A percentile compares a stretch with the other conserved stretches of the same genome.
Evolutionary conservation across 2,113 vertebrate genomes (phyloP).

Genomic region (Crotalus tigris): DNA sequence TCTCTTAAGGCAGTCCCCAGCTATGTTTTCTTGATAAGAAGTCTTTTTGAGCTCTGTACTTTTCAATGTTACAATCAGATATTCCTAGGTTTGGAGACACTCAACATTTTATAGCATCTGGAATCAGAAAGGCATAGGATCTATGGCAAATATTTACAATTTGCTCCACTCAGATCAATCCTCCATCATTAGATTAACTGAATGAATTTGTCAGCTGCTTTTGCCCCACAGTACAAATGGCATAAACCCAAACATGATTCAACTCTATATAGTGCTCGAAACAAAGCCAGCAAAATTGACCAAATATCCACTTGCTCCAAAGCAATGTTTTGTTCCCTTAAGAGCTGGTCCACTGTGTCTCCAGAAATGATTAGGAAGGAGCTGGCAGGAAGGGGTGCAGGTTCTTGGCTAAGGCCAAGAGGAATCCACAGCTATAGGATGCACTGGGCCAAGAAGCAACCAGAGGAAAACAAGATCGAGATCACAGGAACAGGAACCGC

Average conservation of each 20-base stretch:
- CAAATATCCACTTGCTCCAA: neutral
- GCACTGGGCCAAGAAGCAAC: neutral
- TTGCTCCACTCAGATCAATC: neutral
- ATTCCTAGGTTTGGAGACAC: neutral
- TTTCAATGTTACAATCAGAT: neutral
- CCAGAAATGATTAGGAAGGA: neutral
- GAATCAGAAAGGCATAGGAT: neutral
- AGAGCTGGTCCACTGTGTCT: neutral
- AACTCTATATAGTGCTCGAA: neutral
- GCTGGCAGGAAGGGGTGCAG: neutral
- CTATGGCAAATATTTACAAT: neutral
- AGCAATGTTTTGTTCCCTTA: neutral
- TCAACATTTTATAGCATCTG: neutral
- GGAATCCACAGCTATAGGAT: neutral
- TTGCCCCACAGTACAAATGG: neutral
- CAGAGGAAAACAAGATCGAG: neutral
- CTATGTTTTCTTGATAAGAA: neutral
- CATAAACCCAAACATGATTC: neutral
- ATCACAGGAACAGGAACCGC: neutral
- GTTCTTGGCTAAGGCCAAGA: neutral
- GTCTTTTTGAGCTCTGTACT: neutral
- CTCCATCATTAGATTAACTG: neutral
- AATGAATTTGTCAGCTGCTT: neutral
- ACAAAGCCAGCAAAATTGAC: neutral
- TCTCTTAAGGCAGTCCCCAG: neutral